Evolutionary conservation across 92 coral and sea anemone species (phyloP).

Genomic region (Pocillopora grandis): DNA sequence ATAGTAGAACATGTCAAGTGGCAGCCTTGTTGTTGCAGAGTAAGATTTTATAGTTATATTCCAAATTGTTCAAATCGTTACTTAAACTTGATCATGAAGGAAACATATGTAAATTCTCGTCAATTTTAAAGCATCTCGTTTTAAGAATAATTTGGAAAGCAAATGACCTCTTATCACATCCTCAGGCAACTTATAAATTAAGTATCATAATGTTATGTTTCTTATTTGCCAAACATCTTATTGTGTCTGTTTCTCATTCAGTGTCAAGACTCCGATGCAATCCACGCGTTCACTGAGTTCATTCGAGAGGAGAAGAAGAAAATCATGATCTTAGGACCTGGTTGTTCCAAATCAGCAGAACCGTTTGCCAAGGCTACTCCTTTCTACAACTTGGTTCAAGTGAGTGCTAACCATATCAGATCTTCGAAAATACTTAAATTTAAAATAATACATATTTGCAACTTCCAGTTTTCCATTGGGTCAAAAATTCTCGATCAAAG

Average conservation of each 20-base stretch:
- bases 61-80: not conserved
- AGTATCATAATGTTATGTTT: no score
- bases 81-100: no score
- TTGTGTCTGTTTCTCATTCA: slow-evolving; percentile 3
- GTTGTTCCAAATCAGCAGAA: slow-evolving; percentile 80
- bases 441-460: no score
- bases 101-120: no score
- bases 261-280: slow-evolving; percentile 69
- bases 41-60: not conserved
- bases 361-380: slow-evolving; percentile 71
- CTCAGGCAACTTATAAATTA: no score
- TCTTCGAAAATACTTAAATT: not conserved
- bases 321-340: slow-evolving; percentile 84
- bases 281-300: slow-evolving; percentile 72
- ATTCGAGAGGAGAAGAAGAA: slow-evolving; percentile 66
- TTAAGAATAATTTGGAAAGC: no score
- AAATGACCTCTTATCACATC: no score
- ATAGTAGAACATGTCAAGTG: no score
- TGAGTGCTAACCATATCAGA: slow-evolving; percentile 2
- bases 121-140: no score
- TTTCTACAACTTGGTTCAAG: slow-evolving; percentile 88
- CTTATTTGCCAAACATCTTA: not conserved
- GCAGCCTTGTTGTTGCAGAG: no score
- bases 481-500: no score
- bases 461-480: no score